Evolutionary conservation across 2,113 vertebrate species (phyloP).

Genomic region (Campylorhamphus procurvoides): DNA sequence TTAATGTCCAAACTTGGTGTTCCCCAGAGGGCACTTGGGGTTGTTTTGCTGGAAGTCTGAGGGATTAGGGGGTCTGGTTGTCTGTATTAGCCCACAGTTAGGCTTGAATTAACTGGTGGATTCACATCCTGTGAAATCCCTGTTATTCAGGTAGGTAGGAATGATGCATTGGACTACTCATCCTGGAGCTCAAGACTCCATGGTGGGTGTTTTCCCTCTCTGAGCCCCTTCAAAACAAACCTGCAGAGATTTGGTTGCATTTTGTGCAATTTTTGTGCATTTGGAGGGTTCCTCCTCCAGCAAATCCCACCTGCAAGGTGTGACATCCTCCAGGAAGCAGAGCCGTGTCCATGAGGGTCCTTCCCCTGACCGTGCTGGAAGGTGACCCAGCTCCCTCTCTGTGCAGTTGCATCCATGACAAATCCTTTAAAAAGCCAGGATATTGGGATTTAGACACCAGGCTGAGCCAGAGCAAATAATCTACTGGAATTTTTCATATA

Average conservation of each 20-base stretch:
- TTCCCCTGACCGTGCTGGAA: background rate
- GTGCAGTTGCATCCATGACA: background rate
- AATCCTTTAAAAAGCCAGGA: background rate
- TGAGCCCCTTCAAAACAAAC: background rate
- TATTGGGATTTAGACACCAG: background rate
- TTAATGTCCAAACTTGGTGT: background rate
- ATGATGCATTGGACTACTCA: background rate
- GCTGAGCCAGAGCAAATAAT: background rate
- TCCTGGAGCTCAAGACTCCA: background rate
- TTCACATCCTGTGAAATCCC: accelerated
- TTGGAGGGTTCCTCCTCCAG: background rate
- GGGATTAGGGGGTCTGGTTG: background rate
- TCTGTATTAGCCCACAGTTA: accelerated
- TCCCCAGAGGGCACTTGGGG: background rate
- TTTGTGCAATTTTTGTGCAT: background rate
- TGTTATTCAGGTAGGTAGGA: background rate
- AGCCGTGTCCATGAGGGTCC: background rate
- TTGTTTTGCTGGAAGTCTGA: background rate
- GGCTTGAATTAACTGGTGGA: background rate
- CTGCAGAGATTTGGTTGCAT: background rate
- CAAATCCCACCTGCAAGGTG: background rate
- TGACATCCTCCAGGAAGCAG: background rate
- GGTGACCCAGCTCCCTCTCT: background rate
- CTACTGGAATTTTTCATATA: accelerated
- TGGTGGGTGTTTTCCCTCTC: background rate